Base-by-base conservation (phyloP, 2,888 invertebrate genomes). In the Ptychoptera albimana region DNA sequence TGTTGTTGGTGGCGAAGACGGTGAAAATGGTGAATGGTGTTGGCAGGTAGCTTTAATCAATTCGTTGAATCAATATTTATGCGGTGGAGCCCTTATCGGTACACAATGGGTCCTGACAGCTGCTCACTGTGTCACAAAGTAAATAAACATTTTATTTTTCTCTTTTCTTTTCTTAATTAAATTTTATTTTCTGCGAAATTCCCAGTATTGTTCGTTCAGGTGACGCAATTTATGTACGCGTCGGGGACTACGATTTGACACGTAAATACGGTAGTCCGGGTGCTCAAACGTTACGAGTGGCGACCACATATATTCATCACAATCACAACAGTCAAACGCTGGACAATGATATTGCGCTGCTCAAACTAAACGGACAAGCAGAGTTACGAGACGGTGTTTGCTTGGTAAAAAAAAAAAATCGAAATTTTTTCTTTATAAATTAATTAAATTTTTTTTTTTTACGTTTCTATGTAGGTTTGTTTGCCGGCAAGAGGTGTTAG, bases 41-140 rank as follows among this genome's bases (percentile, higher is more conserved):
- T 91, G 91, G 91, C 89, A 89, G 68, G 87, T 86, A 50, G 92
- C 92, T 1, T 72, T 92, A 51, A 91, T 92, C 61, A 92, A 92
- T 67, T 86, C 88, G 1, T 70, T 88, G 46, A 92, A 92, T 68
- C 92, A 92, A 66, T 92, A 92, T 66, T 72, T 92, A 37, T 92
- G 92, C 60, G 92, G 92, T 7, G 92, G 89, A 13, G 91, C 91
- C 2, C 74, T 92, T 11, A 89, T 92, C 54, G 92, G 91, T 48
- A 89, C 88, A 1, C 89, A 91, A 61, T 92, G 92, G 92, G 89
- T 88, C 44, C 72, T 92, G 37, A 92, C 91, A 0, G 91, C 91
- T 0, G 92, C 92, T 16, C 92, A 92, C 60, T 92, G 92, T 59
- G 88, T 92, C 39, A 91, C 91, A 52, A 89, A 89, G 89, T 89